phyloP scores from a whole-genome alignment of 2,113 vertebrate species.

The Bujurquina vittata region DNA sequence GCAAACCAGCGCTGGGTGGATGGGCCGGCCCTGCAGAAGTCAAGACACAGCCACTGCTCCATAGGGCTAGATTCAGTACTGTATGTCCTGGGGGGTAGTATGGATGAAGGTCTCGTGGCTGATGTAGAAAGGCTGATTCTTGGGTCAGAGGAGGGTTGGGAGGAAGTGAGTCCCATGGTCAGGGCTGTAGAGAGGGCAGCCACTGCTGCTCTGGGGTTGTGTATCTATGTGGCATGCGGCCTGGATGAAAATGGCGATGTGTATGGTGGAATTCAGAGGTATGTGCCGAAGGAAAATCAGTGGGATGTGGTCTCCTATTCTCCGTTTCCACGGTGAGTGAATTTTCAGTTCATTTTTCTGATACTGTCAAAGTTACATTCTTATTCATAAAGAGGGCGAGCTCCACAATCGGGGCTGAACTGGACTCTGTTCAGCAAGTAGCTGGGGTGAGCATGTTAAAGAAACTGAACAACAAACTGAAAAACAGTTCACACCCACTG shows the following conservation, averaged over 20 bases:
- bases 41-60: slow-evolving; percentile 87
- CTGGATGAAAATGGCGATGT: slow-evolving; percentile 89
- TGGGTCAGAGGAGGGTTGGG: slow-evolving; percentile 79
- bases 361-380: background rate
- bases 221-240: slow-evolving; percentile 87
- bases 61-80: slow-evolving; percentile 78
- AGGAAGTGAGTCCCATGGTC: slow-evolving; percentile 80
- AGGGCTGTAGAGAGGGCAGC: slow-evolving; percentile 87
- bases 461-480: too few species aligned
- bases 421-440: too few species aligned
- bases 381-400: too few species aligned
- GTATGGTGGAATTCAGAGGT: slow-evolving; percentile 86
- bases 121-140: slow-evolving; percentile 84
- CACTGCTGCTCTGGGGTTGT: slow-evolving; percentile 63
- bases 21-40: slow-evolving; percentile 84
- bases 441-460: too few species aligned
- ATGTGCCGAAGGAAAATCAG: slow-evolving; percentile 74
- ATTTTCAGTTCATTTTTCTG: background rate
- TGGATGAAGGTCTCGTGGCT: slow-evolving; percentile 81
- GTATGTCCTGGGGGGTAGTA: slow-evolving; percentile 86
- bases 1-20: slow-evolving; percentile 83
- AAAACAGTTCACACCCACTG: too few species aligned
- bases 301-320: slow-evolving; percentile 89
- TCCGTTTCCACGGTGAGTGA: slow-evolving; percentile 84
- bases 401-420: too few species aligned